These are phyloP conservation scores for Keiferia lycopersicella DNA, from an alignment of 2,888 invertebrate species.

Conservation along the genomic window DNA sequence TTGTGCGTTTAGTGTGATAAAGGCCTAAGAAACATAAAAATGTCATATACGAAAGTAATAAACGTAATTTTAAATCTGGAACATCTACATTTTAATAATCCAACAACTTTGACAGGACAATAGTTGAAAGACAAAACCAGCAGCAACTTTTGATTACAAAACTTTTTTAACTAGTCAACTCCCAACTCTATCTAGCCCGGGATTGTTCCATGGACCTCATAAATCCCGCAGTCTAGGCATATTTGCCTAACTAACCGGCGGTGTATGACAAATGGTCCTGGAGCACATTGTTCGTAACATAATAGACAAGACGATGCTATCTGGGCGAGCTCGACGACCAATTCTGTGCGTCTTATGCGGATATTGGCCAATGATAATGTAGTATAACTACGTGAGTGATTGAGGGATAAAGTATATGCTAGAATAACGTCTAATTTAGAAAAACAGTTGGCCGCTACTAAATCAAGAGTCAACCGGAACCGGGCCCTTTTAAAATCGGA, in stretches of 20 bases:
- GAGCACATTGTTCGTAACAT: conserved; percentile 28
- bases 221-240: conserved; percentile 7
- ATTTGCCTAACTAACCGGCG: conserved; percentile 21
- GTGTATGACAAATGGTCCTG: conserved; percentile 27
- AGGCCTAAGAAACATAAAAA: too few relatives aligned
- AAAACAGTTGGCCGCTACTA: too few relatives aligned
- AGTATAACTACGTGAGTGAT: too few relatives aligned
- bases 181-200: neutral
- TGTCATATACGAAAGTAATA: too few relatives aligned
- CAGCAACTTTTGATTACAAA: neutral
- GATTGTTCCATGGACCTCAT: conserved; percentile 1
- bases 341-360: neutral
- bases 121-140: neutral
- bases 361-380: too few relatives aligned
- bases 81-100: too few relatives aligned
- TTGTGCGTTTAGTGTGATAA: too few relatives aligned
- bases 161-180: neutral
- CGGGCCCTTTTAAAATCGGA: too few relatives aligned
- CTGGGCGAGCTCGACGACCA: conserved; percentile 8
- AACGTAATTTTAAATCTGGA: too few relatives aligned
- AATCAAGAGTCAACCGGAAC: neutral
- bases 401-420: too few relatives aligned
- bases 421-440: too few relatives aligned
- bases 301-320: conserved; percentile 23
- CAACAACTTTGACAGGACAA: too few relatives aligned